These are phyloP conservation scores for Platycheirus albimanus DNA, from an alignment of 2,888 invertebrate species.

Conservation along the genomic window DNA sequence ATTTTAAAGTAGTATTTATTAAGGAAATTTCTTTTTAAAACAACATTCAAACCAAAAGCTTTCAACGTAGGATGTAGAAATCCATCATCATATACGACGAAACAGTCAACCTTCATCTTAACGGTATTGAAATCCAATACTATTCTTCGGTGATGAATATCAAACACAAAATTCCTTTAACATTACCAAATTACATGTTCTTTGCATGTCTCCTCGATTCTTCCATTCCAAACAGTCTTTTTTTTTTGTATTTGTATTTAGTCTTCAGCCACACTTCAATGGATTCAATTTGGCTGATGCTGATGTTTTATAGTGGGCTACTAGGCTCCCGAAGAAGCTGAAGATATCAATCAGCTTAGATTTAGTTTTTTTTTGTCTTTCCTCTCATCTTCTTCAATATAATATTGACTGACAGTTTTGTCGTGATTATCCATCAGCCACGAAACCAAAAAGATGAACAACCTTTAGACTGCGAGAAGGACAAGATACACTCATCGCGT, in stretches of 20 bases:
- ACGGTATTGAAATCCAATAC: conserved; percentile 23
- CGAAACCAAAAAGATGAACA: conserved; percentile 26
- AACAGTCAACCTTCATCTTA: conserved; percentile 1
- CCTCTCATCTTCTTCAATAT: conserved; percentile 28
- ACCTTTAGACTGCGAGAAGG: conserved; percentile 20
- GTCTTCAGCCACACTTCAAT: conserved; percentile 24
- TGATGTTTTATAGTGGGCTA: not conserved
- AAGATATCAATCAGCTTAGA: conserved; percentile 64
- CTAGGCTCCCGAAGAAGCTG: conserved; percentile 48
- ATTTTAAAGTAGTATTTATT: no score
- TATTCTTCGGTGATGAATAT: not conserved
- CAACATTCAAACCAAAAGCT: no score
- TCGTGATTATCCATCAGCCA: conserved; percentile 46
- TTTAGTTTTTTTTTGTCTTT: conserved; percentile 9
- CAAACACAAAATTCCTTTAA: conserved; percentile 2
- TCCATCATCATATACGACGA: not conserved
- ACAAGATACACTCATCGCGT: conserved; percentile 1
- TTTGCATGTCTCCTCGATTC: conserved; percentile 12
- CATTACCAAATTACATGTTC: conserved; percentile 22
- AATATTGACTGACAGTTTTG: conserved; percentile 69
- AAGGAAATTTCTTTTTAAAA: no score
- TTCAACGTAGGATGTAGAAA: no score
- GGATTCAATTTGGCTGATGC: conserved; percentile 6
- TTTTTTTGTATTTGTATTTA: not conserved
- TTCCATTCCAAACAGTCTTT: conserved; percentile 10